phyloP scores from a whole-genome alignment of 1,140 invertebrate genomes.

The Magallana ariakensis region DNA sequence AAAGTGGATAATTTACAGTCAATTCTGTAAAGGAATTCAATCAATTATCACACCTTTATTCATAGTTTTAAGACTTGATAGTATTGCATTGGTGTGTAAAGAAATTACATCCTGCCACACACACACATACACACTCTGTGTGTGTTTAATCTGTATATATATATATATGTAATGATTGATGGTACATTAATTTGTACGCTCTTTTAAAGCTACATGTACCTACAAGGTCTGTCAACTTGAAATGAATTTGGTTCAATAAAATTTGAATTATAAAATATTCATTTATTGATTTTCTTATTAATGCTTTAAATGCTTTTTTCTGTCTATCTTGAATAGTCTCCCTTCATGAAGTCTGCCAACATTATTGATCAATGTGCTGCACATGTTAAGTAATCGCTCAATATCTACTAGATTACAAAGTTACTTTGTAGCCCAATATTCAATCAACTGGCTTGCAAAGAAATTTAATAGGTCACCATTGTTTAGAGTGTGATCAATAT shows the following conservation, averaged over 20 bases:
- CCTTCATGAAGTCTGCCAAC: slow-evolving; percentile 7
- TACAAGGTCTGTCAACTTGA: too few species aligned
- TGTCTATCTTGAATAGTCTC: slow-evolving; percentile 12
- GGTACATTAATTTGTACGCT: too few species aligned
- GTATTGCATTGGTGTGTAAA: too few species aligned
- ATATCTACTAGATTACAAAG: slow-evolving; percentile 33
- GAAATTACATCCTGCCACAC: too few species aligned
- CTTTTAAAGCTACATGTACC: too few species aligned
- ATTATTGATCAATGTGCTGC: background rate
- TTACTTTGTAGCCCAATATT: slow-evolving; percentile 38
- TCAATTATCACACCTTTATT: too few species aligned
- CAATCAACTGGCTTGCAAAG: slow-evolving; percentile 35
- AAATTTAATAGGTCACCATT: slow-evolving; percentile 38
- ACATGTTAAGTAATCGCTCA: slow-evolving; percentile 36
- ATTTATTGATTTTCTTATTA: background rate
- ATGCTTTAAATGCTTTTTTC: background rate
- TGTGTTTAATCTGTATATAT: too few species aligned
- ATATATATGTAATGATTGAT: too few species aligned
- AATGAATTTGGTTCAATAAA: too few species aligned
- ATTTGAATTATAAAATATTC: too few species aligned
- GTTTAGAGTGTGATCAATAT: slow-evolving; percentile 35
- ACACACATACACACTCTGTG: too few species aligned
- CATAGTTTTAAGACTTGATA: too few species aligned
- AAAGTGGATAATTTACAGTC: background rate
- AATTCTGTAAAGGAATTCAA: background rate